Conservation (phyloP, 2,888 invertebrate genomes). For the Clivina fossor region DNA sequence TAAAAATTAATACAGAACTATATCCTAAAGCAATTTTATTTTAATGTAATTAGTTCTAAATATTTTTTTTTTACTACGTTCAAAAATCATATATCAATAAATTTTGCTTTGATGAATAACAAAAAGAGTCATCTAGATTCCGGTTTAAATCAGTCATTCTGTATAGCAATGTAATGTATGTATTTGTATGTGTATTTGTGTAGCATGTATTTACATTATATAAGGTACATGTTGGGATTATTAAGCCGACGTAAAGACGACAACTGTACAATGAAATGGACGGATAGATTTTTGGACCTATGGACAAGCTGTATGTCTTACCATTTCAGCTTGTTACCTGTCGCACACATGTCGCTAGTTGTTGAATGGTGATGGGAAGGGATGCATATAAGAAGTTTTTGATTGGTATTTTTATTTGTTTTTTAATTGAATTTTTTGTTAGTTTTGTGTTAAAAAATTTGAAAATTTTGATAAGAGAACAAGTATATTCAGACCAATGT, state of each 20-base stretch:
- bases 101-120: too few species aligned
- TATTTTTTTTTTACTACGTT: too few species aligned
- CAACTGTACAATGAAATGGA: constrained; percentile 14
- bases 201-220: neutral
- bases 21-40: too few species aligned
- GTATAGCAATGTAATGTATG: neutral
- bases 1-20: too few species aligned
- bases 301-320: too few species aligned
- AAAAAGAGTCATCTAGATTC: too few species aligned
- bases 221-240: neutral
- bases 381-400: neutral
- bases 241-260: constrained; percentile 28
- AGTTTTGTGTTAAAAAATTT: neutral
- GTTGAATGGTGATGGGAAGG: neutral
- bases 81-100: too few species aligned
- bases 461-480: too few species aligned
- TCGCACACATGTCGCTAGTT: constrained; percentile 23
- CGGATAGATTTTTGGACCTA: too few species aligned
- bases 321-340: constrained; percentile 6
- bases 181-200: neutral
- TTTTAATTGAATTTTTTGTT: neutral
- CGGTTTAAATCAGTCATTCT: neutral
- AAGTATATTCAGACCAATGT: too few species aligned
- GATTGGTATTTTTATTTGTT: neutral
- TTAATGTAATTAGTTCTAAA: too few species aligned